Conservation (phyloP, 2,797 vertebrate genomes). For the Poecilia wingei region DNA sequence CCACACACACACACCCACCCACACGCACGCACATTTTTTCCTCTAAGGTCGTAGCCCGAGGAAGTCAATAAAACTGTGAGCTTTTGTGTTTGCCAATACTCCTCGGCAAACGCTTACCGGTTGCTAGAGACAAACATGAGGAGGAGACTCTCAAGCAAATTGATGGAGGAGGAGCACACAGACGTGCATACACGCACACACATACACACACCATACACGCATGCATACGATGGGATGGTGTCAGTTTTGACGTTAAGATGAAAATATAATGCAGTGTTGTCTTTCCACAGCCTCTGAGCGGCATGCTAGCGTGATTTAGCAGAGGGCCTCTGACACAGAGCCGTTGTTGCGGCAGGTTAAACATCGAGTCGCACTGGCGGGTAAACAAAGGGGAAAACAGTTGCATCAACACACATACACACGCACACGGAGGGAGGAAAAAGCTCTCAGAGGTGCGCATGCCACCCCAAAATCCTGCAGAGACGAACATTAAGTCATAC, state of each 20-base stretch:
- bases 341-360: slow-evolving; percentile 28
- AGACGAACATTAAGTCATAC: slow-evolving; percentile 83
- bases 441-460: slow-evolving; percentile 13
- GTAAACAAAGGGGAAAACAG: slow-evolving; percentile 43
- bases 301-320: slow-evolving; percentile 32
- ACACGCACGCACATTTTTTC: not conserved
- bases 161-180: not conserved
- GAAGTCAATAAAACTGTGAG: slow-evolving; percentile 64
- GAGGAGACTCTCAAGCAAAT: slow-evolving; percentile 15
- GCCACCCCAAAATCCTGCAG: slow-evolving; percentile 59
- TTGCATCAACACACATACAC: slow-evolving; percentile 24
- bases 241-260: slow-evolving; percentile 11
- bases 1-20: too few relatives aligned
- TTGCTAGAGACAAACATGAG: slow-evolving; percentile 22
- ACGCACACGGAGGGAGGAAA: not conserved
- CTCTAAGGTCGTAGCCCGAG: slow-evolving; percentile 60
- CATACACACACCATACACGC: too few relatives aligned
- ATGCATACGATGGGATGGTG: not conserved
- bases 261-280: slow-evolving; percentile 19
- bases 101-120: slow-evolving; percentile 38
- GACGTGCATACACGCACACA: too few relatives aligned
- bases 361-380: slow-evolving; percentile 13
- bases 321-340: slow-evolving; percentile 27
- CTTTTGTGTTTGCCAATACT: slow-evolving; percentile 63
- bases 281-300: slow-evolving; percentile 6